Evolutionary conservation across 2,797 vertebrate genomes (phyloP), one percentile per base, ranked within the genome.

Genomic region (Cynodonichthys magdalenae): DNA sequence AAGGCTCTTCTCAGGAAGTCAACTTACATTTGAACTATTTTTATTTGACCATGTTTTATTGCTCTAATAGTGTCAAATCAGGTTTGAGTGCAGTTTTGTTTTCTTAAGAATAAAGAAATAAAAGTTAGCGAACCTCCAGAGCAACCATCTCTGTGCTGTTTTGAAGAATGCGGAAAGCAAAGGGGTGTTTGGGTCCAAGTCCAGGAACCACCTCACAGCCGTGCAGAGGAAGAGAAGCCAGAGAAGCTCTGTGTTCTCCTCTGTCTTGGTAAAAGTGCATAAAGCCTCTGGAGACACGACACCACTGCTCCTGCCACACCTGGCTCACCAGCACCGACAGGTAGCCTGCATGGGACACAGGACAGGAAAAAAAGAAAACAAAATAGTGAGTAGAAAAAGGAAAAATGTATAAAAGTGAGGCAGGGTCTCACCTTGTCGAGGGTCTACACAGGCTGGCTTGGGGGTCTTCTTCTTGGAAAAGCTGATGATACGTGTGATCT

Each of bases 401-500:
- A 39, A 11, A 5, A 1, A 20, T 15, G 18, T 46, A n/a, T 0
- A 7, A 36, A 3, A 8, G 6, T 2, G 15, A 63, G 48, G 1
- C 0, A 0, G 5, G 24, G 6, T 54, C 82, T 1, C 74, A 98
- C 98, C 98, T 24, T 95, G 96, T 68, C 96, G 95, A 0, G 96
- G 97, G 79, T 97, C 91, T 31, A 88, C 93, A 69, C 92, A 90
- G 20, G 91, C 84, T 0, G 81, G 88, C 11, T 45, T 89, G 94
- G 0, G 86, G 78, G 42, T 95, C 97, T 99, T 99, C 87, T 96
- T 98, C 86, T 98, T 99, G 60, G 97, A 97, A 87, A 99, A 99
- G 82, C 95, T 96, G 87, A 99, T 99, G 86, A 99, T 99, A 12
- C 96, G 95, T 7, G 95, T 98, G 90, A 99, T 99, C 85, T 98